Evolutionary conservation across 2,888 invertebrate genomes (phyloP).

Genomic region (Nomada ruficornis): DNA sequence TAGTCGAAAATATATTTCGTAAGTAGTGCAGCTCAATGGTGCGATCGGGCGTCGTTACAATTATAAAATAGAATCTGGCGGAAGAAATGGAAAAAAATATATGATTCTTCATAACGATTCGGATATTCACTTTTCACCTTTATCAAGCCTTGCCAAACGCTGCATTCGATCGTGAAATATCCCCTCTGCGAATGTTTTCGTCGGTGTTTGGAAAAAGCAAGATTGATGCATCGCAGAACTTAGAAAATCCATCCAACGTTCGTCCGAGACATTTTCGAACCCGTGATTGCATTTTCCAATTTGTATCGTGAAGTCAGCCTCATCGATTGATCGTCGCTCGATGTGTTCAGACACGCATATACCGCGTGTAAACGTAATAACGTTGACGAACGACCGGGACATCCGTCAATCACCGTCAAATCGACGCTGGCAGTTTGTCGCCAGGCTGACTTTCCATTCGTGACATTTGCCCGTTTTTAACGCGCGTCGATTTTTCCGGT

Average conservation of each 20-base stretch:
- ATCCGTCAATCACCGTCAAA: constrained; percentile 70
- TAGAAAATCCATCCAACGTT: background rate
- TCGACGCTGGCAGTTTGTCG: constrained; percentile 67
- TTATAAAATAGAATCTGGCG: no score
- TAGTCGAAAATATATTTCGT: no score
- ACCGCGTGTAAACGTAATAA: constrained; percentile 71
- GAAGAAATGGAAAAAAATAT: no score
- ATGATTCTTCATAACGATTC: no score
- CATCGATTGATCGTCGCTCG: constrained; percentile 43
- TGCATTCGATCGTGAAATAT: no score
- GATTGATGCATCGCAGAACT: constrained; percentile 18
- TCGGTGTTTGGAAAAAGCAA: background rate
- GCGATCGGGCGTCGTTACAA: no score
- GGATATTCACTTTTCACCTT: no score
- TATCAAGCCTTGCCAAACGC: no score
- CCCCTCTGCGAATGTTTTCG: background rate
- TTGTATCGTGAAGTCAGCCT: constrained; percentile 12
- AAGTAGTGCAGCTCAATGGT: no score
- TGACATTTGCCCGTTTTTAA: constrained; percentile 62
- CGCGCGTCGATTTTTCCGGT: constrained; percentile 26
- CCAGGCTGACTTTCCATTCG: constrained; percentile 54
- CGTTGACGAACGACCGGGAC: constrained; percentile 61
- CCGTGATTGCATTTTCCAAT: constrained; percentile 46
- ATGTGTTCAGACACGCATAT: constrained; percentile 53
- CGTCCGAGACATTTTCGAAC: constrained; percentile 6